Percentiles rank a stretch among this genome's conserved stretches.
Evolutionary conservation across 2,113 vertebrate genomes (phyloP).

Genomic region (Syngnathus typhle): DNA sequence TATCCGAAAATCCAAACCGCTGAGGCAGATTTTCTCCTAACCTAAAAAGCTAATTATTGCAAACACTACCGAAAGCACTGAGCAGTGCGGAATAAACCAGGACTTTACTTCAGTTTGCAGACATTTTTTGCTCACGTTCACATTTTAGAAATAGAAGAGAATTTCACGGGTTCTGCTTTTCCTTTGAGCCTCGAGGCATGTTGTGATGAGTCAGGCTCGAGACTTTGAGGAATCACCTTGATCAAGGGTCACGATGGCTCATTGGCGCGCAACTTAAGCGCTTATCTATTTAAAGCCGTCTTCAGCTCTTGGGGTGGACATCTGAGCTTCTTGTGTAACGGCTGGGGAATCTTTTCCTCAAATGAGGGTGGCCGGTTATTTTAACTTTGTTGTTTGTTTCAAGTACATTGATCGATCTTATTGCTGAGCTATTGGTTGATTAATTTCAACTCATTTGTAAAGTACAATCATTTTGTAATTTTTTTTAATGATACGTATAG

Average conservation of each 20-base stretch:
- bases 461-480: too few species aligned
- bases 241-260: conserved; percentile 35
- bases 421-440: background rate
- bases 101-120: background rate
- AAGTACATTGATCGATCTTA: background rate
- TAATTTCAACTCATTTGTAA: too few species aligned
- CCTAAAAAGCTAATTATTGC: background rate
- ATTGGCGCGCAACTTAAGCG: conserved; percentile 51
- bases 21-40: background rate
- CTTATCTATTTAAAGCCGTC: conserved; percentile 75
- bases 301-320: conserved; percentile 46
- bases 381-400: too few species aligned
- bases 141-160: background rate
- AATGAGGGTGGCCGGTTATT: background rate
- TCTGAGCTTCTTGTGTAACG: conserved; percentile 45
- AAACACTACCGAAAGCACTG: background rate
- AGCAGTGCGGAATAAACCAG: background rate
- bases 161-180: background rate
- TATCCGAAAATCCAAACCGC: background rate
- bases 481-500: too few species aligned
- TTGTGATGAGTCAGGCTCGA: conserved; percentile 55
- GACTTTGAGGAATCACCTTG: conserved; percentile 50
- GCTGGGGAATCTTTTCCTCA: background rate
- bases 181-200: background rate
- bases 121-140: background rate